Base-by-base conservation (phyloP, 2,888 invertebrate genomes). In the Prenolepis imparis region DNA sequence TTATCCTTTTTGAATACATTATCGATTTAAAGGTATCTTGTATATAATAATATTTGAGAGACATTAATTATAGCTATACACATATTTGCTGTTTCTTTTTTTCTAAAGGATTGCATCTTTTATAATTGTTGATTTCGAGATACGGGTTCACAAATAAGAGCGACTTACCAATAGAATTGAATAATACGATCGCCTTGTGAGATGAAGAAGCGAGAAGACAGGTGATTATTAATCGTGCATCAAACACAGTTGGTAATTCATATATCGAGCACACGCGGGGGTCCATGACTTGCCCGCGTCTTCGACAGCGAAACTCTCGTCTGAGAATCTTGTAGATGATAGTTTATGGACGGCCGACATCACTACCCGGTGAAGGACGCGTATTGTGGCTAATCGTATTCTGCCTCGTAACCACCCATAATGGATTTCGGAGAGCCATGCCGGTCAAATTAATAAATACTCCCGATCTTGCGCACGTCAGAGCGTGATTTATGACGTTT, bases 391-490 rank as follows among this genome's bases (percentile, higher is more conserved):
- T 88, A 89, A 88, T 89, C 87, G 80, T 80, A 85, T 88, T 89
- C 87, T 83, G 89, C 88, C 83, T 82, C 83, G 89, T 88, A 89
- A 89, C 72, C 85, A 59, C 59, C 81, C 61, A 88, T 88, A 89
- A 89, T 87, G 84, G 86, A 86, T 87, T 87, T 77, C 82, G 44
- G 59, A 84, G 66, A 84, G 66, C 83, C 57, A 41, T 78, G 55
- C 44, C 86, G 80, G 68, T 87, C 82, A 82, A 87, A 88, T 89
- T 89, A 89, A 88, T 88, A 88, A 89, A 88, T 88, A 85, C 82
- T 73, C 78, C 28, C 32, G 63, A 81, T 81, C 77, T 64, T 75
- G 63, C 39, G 63, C 63, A 81, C 78, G 81, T 75, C 77, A 75
- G n/a, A 52, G 55, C 63, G 78, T 81, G 77, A 81, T 81, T 81